A percentile compares a stretch with the other conserved stretches of the same genome.
These are phyloP conservation scores for Brienomyrus longianalis DNA, from an alignment of 2,113 vertebrate genomes.

Conservation along the genomic window DNA sequence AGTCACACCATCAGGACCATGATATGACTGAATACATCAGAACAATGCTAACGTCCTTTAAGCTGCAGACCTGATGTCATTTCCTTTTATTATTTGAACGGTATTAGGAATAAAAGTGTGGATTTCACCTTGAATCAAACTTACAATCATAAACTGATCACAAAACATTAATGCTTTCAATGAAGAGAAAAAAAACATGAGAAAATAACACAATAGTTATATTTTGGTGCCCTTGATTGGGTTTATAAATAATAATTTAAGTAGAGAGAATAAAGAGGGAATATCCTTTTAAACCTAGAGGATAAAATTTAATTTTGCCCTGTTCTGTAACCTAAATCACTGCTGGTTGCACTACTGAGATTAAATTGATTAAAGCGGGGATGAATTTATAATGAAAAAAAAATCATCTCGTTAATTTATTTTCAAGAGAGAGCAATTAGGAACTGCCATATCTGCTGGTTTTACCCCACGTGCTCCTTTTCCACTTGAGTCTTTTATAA, in stretches of 20 bases:
- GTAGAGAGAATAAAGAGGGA: neutral
- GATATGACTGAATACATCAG: neutral
- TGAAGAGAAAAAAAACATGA: neutral
- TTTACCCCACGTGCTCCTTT: too few relatives aligned
- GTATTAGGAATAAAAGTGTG: neutral
- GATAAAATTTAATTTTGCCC: neutral
- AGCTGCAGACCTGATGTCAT: neutral
- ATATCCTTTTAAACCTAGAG: neutral
- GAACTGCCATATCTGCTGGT: neutral
- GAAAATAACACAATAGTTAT: neutral
- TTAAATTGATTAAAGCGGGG: conserved; percentile 2
- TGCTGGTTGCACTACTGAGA: neutral
- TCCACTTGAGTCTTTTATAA: neutral
- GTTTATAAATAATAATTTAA: conserved; percentile 5
- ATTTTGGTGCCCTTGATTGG: neutral
- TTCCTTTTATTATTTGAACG: neutral
- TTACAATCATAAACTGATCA: neutral
- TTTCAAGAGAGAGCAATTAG: neutral
- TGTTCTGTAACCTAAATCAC: neutral
- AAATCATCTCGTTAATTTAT: conserved; percentile 7
- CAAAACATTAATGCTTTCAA: neutral
- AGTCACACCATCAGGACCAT: neutral
- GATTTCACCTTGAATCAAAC: neutral
- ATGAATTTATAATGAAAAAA: conserved; percentile 1
- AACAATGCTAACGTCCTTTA: conserved; percentile 11